Percentiles rank a stretch among this genome's conserved stretches.
These are phyloP conservation scores for Megastigmus dorsalis DNA, from an alignment of 2,888 invertebrate genomes.

Conservation along the genomic window DNA sequence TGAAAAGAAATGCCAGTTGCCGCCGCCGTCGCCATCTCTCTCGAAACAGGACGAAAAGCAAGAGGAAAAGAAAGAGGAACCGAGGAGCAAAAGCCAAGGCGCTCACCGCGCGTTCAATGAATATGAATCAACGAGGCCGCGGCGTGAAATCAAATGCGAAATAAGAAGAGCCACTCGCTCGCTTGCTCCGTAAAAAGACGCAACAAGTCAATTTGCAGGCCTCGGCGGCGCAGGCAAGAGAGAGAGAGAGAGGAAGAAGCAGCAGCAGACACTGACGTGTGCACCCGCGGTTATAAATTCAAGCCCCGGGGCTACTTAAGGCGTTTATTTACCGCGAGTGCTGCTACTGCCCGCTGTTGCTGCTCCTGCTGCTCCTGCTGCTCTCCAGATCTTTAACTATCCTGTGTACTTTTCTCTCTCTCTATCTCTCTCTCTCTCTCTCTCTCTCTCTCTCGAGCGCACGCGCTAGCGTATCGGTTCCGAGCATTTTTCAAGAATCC, in stretches of 20 bases:
- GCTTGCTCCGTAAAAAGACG: slow-evolving; percentile 44
- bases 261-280: slow-evolving; percentile 20
- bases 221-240: not conserved
- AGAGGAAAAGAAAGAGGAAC: not conserved
- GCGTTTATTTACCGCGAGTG: slow-evolving; percentile 49
- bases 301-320: slow-evolving; percentile 48
- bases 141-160: slow-evolving; percentile 51
- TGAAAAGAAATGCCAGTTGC: not conserved
- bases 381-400: too few relatives aligned
- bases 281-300: slow-evolving; percentile 49
- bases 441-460: too few relatives aligned
- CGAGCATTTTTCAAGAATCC: slow-evolving; percentile 17
- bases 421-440: too few relatives aligned
- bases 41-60: slow-evolving; percentile 5
- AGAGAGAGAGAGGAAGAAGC: not conserved
- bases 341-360: not conserved
- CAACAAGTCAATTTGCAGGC: slow-evolving; percentile 52
- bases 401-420: too few relatives aligned
- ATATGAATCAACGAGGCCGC: slow-evolving; percentile 46
- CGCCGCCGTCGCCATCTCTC: not conserved
- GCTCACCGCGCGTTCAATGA: slow-evolving; percentile 43
- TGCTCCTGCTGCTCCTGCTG: slow-evolving; percentile 1
- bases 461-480: not conserved
- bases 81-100: slow-evolving; percentile 23
- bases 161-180: slow-evolving; percentile 26